A percentile compares a stretch with the other conserved stretches of the same genome.
Evolutionary conservation across 2,113 vertebrate genomes (phyloP).

Genomic region (Ameiurus melas): DNA sequence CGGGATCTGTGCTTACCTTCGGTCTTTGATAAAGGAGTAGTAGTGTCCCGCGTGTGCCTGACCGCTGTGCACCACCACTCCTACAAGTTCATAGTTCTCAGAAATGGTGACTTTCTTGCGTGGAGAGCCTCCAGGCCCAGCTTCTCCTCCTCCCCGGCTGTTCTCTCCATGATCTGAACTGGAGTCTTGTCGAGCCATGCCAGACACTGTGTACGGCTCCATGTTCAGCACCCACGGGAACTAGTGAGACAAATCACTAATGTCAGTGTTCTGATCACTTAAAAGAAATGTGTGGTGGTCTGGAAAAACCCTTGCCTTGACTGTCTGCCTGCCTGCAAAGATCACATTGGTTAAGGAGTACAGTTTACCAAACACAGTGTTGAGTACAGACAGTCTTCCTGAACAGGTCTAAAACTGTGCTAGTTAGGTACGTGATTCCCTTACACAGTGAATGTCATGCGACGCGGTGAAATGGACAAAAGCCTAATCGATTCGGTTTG

Average conservation of each 20-base stretch:
- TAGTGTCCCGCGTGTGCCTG: conserved; percentile 98
- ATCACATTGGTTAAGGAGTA: not conserved
- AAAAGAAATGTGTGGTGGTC: not conserved
- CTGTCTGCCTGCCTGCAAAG: not conserved
- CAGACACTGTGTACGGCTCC: conserved; percentile 97
- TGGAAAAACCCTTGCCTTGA: not conserved
- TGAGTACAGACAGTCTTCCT: not conserved
- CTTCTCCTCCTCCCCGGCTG: conserved; percentile 77
- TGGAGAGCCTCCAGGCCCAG: conserved; percentile 87
- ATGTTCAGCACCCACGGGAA: conserved; percentile 99
- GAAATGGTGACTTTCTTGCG: conserved; percentile 97
- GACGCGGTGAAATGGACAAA: not conserved
- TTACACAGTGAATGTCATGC: not conserved
- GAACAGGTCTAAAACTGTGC: not conserved
- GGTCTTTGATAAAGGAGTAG: conserved; percentile 98
- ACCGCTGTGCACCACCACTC: conserved; percentile 96
- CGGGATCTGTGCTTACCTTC: conserved; percentile 76
- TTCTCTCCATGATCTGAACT: conserved; percentile 88
- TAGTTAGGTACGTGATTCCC: not conserved
- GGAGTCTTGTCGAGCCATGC: conserved; percentile 96
- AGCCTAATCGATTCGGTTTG: not conserved
- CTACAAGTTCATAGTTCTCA: conserved; percentile 97
- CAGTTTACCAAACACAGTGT: not conserved
- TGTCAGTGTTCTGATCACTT: not conserved
- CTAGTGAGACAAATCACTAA: conserved; percentile 61